Percentiles rank a stretch among this genome's conserved stretches.
Evolutionary conservation across 2,888 invertebrate genomes (phyloP).

Genomic region (Volucella bombylans): DNA sequence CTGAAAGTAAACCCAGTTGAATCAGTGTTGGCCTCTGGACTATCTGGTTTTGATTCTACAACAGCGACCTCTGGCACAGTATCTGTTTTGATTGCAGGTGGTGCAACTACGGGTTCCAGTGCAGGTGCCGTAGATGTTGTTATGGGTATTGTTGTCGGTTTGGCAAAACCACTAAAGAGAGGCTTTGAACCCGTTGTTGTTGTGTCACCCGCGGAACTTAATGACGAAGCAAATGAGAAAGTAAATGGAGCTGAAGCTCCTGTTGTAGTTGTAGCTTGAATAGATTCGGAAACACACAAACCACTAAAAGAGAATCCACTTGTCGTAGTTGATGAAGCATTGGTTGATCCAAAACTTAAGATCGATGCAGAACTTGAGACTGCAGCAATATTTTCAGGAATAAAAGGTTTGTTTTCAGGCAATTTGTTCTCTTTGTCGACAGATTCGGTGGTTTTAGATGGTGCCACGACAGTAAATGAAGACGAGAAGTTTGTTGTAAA

Average conservation of each 20-base stretch:
- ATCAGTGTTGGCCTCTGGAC: slow-evolving; percentile 24
- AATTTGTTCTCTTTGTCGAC: slow-evolving; percentile 54
- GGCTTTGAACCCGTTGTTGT: slow-evolving; percentile 30
- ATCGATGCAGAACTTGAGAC: slow-evolving; percentile 25
- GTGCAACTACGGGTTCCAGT: background rate
- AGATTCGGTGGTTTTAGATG: slow-evolving; percentile 36
- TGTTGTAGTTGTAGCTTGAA: slow-evolving; percentile 48
- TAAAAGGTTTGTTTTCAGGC: slow-evolving; percentile 39
- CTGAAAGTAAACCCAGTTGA: slow-evolving; percentile 49
- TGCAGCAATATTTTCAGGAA: slow-evolving; percentile 18
- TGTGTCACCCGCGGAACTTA: slow-evolving; percentile 39
- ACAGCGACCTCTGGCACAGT: slow-evolving; percentile 18
- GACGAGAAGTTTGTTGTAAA: slow-evolving; percentile 52
- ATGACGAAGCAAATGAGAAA: slow-evolving; percentile 45
- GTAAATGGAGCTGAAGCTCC: slow-evolving; percentile 51
- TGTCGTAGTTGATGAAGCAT: slow-evolving; percentile 4
- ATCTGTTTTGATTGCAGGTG: slow-evolving; percentile 45
- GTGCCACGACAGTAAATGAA: slow-evolving; percentile 44
- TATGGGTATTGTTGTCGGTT: slow-evolving; percentile 35
- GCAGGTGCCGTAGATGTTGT: no score
- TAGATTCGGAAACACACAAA: background rate
- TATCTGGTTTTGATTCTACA: slow-evolving; percentile 27
- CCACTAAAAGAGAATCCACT: slow-evolving; percentile 55
- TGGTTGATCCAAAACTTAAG: slow-evolving; percentile 11
- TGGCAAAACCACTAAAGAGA: slow-evolving; percentile 40